Evolutionary conservation across 2,113 vertebrate species (phyloP).

Genomic region (Chaetodon auriga): DNA sequence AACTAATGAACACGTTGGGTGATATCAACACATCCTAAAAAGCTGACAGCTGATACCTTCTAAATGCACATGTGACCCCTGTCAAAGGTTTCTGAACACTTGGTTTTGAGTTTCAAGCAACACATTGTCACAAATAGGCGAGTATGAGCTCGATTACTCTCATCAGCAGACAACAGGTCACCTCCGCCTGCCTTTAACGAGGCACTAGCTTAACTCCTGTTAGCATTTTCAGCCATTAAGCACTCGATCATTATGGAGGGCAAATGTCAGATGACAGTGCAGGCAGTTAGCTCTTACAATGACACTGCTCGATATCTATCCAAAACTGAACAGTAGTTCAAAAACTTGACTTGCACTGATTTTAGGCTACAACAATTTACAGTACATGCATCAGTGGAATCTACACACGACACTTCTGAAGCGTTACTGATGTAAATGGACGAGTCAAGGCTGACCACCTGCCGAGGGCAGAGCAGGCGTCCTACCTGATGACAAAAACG

Average conservation of each 20-base stretch:
- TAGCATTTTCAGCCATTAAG: background rate
- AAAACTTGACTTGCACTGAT: slow-evolving; percentile 11
- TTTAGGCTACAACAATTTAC: slow-evolving; percentile 48
- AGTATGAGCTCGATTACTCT: background rate
- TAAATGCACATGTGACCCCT: background rate
- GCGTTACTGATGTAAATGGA: background rate
- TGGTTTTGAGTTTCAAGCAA: background rate
- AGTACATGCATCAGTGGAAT: slow-evolving; percentile 37
- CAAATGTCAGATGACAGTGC: background rate
- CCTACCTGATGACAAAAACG: background rate
- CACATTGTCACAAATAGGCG: background rate
- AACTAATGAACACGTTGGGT: background rate
- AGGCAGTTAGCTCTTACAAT: background rate
- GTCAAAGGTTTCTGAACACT: background rate
- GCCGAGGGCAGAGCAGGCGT: background rate
- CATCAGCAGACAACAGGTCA: background rate
- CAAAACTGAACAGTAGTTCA: background rate
- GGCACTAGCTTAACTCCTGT: background rate
- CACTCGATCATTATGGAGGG: background rate
- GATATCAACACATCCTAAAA: background rate
- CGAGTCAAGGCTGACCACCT: background rate
- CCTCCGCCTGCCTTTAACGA: background rate
- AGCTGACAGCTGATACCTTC: background rate
- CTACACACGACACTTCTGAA: slow-evolving; percentile 15
- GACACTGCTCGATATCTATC: background rate